These are phyloP conservation scores for Leuciscus waleckii DNA, from an alignment of 2,797 vertebrate species.

Conservation along the genomic window DNA sequence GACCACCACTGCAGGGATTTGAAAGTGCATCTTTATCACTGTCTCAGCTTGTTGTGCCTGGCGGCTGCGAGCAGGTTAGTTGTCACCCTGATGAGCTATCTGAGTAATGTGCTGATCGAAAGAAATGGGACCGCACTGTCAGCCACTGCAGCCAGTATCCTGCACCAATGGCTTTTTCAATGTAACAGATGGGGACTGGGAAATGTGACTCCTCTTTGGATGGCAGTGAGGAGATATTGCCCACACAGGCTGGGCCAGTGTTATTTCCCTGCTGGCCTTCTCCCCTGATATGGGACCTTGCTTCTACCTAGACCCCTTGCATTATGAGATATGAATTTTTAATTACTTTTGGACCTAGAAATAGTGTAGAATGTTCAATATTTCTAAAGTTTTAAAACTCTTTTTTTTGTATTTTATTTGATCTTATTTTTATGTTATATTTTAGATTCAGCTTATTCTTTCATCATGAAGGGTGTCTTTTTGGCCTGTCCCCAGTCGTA, in stretches of 20 bases:
- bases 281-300: background rate
- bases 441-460: background rate
- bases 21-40: slow-evolving; percentile 49
- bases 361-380: background rate
- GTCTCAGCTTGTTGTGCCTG: slow-evolving; percentile 41
- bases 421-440: background rate
- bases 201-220: slow-evolving; percentile 32
- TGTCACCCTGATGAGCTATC: slow-evolving; percentile 49
- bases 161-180: slow-evolving; percentile 5
- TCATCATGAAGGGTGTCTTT: background rate
- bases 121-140: slow-evolving; percentile 36
- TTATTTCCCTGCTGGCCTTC: slow-evolving; percentile 28
- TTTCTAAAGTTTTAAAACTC: background rate
- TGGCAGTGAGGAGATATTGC: slow-evolving; percentile 20
- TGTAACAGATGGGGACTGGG: slow-evolving; percentile 31
- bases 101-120: slow-evolving; percentile 54
- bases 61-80: slow-evolving; percentile 42
- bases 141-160: slow-evolving; percentile 2
- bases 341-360: background rate
- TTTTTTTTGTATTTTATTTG: background rate
- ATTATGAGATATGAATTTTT: background rate
- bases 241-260: background rate
- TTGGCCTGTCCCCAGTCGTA: background rate
- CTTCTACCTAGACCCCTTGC: slow-evolving; percentile 1
- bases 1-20: slow-evolving; percentile 28